These are phyloP conservation scores for Gymnoscopelus microlampas DNA, from an alignment of 2,797 vertebrate genomes.

Conservation along the genomic window DNA sequence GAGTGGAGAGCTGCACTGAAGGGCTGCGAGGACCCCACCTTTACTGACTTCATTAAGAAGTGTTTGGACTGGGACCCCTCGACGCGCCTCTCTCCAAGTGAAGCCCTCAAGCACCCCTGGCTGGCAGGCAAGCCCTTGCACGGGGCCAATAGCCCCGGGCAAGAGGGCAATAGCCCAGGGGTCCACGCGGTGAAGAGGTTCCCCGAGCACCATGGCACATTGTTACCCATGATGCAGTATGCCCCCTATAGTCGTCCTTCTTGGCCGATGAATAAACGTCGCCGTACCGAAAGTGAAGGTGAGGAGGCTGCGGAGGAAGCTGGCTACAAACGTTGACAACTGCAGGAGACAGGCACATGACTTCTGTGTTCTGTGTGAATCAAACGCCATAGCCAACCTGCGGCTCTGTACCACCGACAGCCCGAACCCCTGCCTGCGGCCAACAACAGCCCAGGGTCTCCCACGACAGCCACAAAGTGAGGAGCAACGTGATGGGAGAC, in stretches of 20 bases:
- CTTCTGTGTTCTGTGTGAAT: too few relatives aligned
- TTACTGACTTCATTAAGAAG: slow-evolving; percentile 87
- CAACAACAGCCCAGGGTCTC: slow-evolving; percentile 69
- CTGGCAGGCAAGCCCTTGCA: slow-evolving; percentile 80
- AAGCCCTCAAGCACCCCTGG: slow-evolving; percentile 88
- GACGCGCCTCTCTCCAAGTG: slow-evolving; percentile 83
- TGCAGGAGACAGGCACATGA: too few relatives aligned
- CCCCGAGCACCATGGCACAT: slow-evolving; percentile 73
- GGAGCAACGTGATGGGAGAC: slow-evolving; percentile 84
- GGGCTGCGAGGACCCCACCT: slow-evolving; percentile 86
- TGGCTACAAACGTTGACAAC: too few relatives aligned
- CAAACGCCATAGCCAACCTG: too few relatives aligned
- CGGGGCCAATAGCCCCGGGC: slow-evolving; percentile 61
- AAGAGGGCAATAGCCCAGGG: slow-evolving; percentile 62
- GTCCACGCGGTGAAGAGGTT: slow-evolving; percentile 64
- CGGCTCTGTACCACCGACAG: too few relatives aligned
- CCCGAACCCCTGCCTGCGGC: too few relatives aligned
- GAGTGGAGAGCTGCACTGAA: slow-evolving; percentile 84
- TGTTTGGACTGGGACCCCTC: slow-evolving; percentile 90
- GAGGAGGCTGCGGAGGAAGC: too few relatives aligned
- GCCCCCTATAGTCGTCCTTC: too few relatives aligned
- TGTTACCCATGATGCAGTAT: slow-evolving; percentile 56
- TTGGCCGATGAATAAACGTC: too few relatives aligned
- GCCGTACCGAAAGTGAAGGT: too few relatives aligned
- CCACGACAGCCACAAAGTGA: slow-evolving; percentile 84